Evolutionary conservation across 2,797 vertebrate species (phyloP).

Genomic region (Cirrhinus molitorella): DNA sequence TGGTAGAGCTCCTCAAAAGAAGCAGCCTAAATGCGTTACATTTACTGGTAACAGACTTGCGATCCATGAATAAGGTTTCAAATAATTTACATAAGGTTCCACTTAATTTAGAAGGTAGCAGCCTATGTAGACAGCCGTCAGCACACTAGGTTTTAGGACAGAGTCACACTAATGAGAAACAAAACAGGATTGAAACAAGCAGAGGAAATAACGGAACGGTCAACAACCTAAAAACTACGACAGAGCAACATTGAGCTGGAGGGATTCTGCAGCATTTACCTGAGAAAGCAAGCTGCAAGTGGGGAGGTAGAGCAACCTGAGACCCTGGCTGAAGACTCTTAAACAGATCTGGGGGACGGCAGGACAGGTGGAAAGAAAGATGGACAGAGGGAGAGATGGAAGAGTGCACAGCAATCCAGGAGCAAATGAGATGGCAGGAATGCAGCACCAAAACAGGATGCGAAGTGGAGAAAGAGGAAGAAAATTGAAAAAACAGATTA

Average conservation of each 20-base stretch:
- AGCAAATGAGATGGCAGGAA: constrained; percentile 50
- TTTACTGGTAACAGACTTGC: not conserved
- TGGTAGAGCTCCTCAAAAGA: not conserved
- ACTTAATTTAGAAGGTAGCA: not conserved
- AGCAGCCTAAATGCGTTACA: not conserved
- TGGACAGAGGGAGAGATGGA: constrained; percentile 46
- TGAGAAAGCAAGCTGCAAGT: constrained; percentile 96
- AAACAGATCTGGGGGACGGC: constrained; percentile 88
- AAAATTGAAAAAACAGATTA: constrained; percentile 30
- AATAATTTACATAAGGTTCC: not conserved
- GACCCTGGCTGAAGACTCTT: constrained; percentile 98
- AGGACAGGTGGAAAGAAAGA: constrained; percentile 58
- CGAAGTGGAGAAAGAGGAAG: not conserved
- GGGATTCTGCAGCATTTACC: constrained; percentile 81
- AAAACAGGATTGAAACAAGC: not conserved
- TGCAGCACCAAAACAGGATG: constrained; percentile 8
- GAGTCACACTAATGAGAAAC: not conserved
- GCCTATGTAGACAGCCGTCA: not conserved
- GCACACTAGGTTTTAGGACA: not conserved
- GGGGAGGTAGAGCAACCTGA: constrained; percentile 93
- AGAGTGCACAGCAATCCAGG: constrained; percentile 33
- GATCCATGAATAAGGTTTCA: not conserved
- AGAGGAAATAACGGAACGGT: constrained; percentile 24
- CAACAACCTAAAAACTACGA: not conserved
- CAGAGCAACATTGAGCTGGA: constrained; percentile 28